Conservation (phyloP, 2,888 invertebrate species). For the Homarus gammarus region DNA sequence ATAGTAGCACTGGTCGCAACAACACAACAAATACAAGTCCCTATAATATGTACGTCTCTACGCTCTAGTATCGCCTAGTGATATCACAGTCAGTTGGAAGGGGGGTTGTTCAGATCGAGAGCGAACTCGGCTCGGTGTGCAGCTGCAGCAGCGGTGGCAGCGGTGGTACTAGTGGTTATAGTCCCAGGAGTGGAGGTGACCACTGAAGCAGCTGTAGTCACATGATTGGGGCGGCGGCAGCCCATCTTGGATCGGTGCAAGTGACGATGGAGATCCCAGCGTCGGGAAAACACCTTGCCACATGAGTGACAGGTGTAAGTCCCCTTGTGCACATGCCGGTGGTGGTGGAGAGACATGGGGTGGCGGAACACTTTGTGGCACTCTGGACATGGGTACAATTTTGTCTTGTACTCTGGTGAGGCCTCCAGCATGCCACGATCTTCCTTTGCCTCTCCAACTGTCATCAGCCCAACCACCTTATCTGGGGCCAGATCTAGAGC, state of each 20-base stretch:
- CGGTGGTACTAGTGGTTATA: conserved; percentile 40
- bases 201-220: conserved; percentile 47
- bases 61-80: conserved; percentile 76
- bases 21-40: conserved; percentile 75
- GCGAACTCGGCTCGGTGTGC: conserved; percentile 72
- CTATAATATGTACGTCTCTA: conserved; percentile 67
- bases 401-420: conserved; percentile 64
- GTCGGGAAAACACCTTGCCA: conserved; percentile 76
- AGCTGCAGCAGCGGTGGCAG: conserved; percentile 54
- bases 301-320: conserved; percentile 76
- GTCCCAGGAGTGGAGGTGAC: conserved; percentile 1
- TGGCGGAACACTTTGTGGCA: conserved; percentile 76
- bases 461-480: conserved; percentile 49
- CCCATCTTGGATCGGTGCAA: conserved; percentile 76
- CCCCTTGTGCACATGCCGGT: conserved; percentile 76
- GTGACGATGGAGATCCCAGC: conserved; percentile 77
- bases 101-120: conserved; percentile 76
- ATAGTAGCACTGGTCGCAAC: conserved; percentile 65
- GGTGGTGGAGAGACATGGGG: conserved; percentile 76
- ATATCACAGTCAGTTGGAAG: conserved; percentile 76
- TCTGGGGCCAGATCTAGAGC: conserved; percentile 63
- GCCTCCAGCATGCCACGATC: conserved; percentile 46
- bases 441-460: conserved; percentile 49
- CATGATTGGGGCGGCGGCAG: conserved; percentile 74
- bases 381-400: conserved; percentile 75